Percentiles rank a stretch among this genome's conserved stretches.
phyloP scores from a whole-genome alignment of 2,113 vertebrate genomes.

The Isurus oxyrinchus region DNA sequence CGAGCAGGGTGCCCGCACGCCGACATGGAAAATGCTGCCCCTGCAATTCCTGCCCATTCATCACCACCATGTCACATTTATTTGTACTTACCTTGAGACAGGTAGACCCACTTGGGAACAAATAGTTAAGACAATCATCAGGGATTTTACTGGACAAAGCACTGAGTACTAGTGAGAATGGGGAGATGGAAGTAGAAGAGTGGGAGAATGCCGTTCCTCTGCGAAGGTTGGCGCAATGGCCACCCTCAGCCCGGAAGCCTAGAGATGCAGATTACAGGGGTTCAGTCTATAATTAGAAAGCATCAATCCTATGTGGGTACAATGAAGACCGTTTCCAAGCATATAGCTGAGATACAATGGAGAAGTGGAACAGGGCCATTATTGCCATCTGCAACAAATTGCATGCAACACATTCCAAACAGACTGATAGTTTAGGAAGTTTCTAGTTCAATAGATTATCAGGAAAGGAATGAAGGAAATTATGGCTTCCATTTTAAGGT shows the following conservation, averaged over 20 bases:
- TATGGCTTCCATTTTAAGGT: background rate
- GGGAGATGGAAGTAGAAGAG: background rate
- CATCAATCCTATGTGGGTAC: too few species aligned
- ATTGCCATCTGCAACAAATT: background rate
- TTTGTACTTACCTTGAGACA: too few species aligned
- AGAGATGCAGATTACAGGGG: background rate
- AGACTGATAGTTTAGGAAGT: background rate
- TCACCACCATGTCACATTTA: background rate
- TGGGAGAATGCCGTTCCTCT: background rate
- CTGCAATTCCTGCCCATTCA: background rate
- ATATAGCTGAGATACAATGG: background rate
- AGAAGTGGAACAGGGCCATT: background rate
- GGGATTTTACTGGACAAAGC: background rate
- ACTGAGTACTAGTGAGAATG: background rate
- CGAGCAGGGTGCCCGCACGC: too few species aligned
- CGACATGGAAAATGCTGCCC: too few species aligned
- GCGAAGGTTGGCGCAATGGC: background rate
- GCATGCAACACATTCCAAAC: background rate
- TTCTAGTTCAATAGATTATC: background rate
- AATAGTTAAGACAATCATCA: background rate
- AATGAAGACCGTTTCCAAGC: background rate
- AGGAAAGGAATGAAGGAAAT: background rate
- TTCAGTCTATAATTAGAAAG: background rate
- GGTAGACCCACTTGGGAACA: background rate
- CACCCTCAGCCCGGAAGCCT: background rate